Base-by-base conservation (phyloP, 2,888 invertebrate species). In the Pristionchus mayeri region DNA sequence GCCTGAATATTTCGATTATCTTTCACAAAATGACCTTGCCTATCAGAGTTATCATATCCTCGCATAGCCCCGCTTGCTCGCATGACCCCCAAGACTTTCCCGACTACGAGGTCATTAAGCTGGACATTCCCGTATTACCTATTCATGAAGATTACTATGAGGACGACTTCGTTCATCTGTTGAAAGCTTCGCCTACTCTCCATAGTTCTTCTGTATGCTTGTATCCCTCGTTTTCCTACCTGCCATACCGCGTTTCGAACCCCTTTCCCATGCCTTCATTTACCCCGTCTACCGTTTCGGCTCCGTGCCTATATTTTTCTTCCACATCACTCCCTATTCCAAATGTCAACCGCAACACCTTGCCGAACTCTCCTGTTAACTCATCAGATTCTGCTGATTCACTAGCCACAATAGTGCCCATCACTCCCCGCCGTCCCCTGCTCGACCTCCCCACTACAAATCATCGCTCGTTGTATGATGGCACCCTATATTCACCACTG, bases 91-190 rank as follows among this genome's bases (percentile, higher is more conserved):
- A 67, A 21, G 67, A 6, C 16, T 18, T 18, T 13, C 27, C 13
- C 11, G 75, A 76, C 24, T 76, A 76, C 18, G 13, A 76, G 48
- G 75, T 76, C 24, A 76, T 76, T 24, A 76, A 76, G 24, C 13
- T 44, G 9, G 75, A 76, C 16, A 37, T 11, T 44, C 1, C n/a
- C 0, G 4, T 48, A 44, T 24, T 27, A 44, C 44, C 24, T 44
- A 76, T 21, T 30, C 13, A 0, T n/a, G n/a, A n/a, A n/a, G n/a
- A n/a, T n/a, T n/a, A n/a, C n/a, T n/a, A n/a, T n/a, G n/a, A n/a
- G n/a, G n/a, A n/a, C n/a, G n/a, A n/a, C n/a, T n/a, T n/a, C n/a
- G n/a, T n/a, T n/a, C n/a, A n/a, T n/a, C n/a, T n/a, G n/a, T n/a
- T n/a, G n/a, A n/a, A n/a, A n/a, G n/a, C 75, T 2, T 27, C 44